phyloP scores from a whole-genome alignment of 2,113 vertebrate genomes.

The Corythornis cristatus region DNA sequence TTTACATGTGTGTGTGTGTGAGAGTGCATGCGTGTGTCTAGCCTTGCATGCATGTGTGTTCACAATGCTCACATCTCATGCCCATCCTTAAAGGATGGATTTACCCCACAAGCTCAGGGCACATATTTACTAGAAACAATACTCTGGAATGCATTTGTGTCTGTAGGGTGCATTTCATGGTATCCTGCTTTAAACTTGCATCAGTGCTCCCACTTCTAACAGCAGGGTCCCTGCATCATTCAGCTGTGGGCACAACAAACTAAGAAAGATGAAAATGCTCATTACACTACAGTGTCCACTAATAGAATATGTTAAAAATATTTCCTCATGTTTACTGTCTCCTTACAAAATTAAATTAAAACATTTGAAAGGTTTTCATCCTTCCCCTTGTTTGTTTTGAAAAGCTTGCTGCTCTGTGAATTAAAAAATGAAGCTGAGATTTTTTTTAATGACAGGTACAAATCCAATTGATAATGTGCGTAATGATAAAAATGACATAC shows the following conservation, averaged over 20 bases:
- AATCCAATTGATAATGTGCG: neutral
- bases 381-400: neutral
- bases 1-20: conserved; percentile 23
- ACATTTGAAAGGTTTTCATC: neutral
- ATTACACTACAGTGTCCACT: neutral
- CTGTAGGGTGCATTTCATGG: neutral
- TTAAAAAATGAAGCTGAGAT: neutral
- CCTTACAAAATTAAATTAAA: conserved; percentile 6
- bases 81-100: neutral
- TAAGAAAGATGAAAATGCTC: neutral
- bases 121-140: neutral
- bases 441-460: rapidly evolving
- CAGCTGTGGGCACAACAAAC: neutral
- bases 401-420: neutral
- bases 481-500: neutral
- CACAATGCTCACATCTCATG: neutral
- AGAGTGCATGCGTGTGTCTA: neutral
- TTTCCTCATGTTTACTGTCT: conserved; percentile 1
- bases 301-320: neutral
- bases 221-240: neutral
- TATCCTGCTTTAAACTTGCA: neutral
- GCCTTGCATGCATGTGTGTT: neutral
- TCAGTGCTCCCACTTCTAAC: neutral
- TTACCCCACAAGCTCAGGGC: neutral
- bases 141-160: conserved; percentile 9